Base-by-base conservation (phyloP, 92 coral and sea anemone genomes). In the Heliopora coerulea region DNA sequence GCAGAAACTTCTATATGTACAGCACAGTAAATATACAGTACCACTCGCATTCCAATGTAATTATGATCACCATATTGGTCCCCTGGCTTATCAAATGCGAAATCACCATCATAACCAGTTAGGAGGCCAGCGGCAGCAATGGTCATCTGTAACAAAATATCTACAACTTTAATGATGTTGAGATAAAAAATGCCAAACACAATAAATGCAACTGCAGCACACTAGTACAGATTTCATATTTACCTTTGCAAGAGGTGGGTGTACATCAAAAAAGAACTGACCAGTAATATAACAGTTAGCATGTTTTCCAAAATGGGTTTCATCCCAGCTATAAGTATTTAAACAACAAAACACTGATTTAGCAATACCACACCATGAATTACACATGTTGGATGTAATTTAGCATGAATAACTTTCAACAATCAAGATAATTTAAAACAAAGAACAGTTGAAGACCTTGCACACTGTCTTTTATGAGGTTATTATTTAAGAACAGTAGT, bases 271-370 rank as follows among this genome's bases (percentile, higher is more conserved):
- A 80, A 95, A 95, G 81, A 95, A 95, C 72, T 95, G 91, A 27
- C 99, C 99, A 57, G 78, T 88, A 29, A 95, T 84, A 58, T 95
- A 95, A 80, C 75, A 95, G 80, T 95, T 95, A 62, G 99, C 99
- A 86, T 95, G 99, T 58, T 95, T 95, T 49, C 99, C 99, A 91
- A 95, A 95, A 79, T 95, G 99, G 19, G 99, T 95, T 82, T 95
- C 99, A 84, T 95, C 99, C 99, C 99, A 95, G 54, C 99, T 95
- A 84, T 19, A 85, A 9, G 25, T 18, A 44, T 34, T 29, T 12
- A 57, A 41, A 58, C 0, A 17, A 15, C 79, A 54, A 23, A 65
- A 49, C 17, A 50, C 29, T 54, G 78, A 34, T 56, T 37, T 27
- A 49, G 52, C 29, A 70, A 44, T 72, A 68, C 68, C 72, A 73